These are phyloP conservation scores for Flabesymbios commensalis DNA, from an alignment of 2,888 invertebrate species.

Conservation along the genomic window DNA sequence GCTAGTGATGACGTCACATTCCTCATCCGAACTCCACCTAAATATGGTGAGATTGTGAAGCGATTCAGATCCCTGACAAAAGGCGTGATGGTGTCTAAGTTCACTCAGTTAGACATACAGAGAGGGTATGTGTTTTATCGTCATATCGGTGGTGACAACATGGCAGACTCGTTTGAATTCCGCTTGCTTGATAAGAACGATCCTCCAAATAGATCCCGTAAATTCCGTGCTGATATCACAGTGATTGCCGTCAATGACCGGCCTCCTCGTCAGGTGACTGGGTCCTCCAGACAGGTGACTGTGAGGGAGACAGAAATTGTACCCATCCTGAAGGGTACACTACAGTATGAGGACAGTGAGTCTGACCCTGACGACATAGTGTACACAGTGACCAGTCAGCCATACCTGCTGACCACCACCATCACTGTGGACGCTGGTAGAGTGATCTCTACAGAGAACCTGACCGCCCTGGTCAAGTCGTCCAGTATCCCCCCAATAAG, in stretches of 20 bases:
- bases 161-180: slow-evolving; percentile 53
- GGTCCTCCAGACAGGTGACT: slow-evolving; percentile 43
- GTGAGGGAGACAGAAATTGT: slow-evolving; percentile 54
- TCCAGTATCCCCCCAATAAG: slow-evolving; percentile 39
- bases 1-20: slow-evolving; percentile 52
- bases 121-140: slow-evolving; percentile 59
- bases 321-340: slow-evolving; percentile 48
- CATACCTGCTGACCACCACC: slow-evolving; percentile 55
- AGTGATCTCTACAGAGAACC: slow-evolving; percentile 48
- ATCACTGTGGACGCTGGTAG: slow-evolving; percentile 55
- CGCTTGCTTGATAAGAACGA: slow-evolving; percentile 52
- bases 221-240: slow-evolving; percentile 48
- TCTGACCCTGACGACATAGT: slow-evolving; percentile 36
- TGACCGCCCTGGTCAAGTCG: slow-evolving; percentile 45
- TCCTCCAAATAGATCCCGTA: slow-evolving; percentile 55
- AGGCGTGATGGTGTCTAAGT: slow-evolving; percentile 49
- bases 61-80: slow-evolving; percentile 45
- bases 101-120: slow-evolving; percentile 54
- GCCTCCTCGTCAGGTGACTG: slow-evolving; percentile 53
- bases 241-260: slow-evolving; percentile 54
- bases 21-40: slow-evolving; percentile 48
- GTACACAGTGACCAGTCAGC: slow-evolving; percentile 55
- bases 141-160: slow-evolving; percentile 51
- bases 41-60: slow-evolving; percentile 51
- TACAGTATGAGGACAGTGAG: slow-evolving; percentile 56